Conservation (phyloP, 1,140 invertebrate genomes). For the Hydropsyche tenuis region DNA sequence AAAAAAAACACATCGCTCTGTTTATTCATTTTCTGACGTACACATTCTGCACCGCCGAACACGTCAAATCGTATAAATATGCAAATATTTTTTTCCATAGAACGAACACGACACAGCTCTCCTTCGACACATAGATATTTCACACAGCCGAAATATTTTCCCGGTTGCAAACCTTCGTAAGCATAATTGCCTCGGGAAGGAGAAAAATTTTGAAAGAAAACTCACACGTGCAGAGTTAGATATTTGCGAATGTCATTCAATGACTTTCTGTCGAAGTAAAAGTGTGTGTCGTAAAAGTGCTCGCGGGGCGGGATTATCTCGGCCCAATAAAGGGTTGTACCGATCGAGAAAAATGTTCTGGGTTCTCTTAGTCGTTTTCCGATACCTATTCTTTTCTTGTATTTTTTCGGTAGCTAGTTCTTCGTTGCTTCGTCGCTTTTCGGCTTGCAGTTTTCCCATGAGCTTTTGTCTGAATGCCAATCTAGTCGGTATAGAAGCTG, state of each 20-base stretch:
- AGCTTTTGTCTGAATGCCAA: constrained; percentile 6
- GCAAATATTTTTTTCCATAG: too few relatives aligned
- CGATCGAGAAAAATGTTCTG: not conserved
- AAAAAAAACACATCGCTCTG: too few relatives aligned
- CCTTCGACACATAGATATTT: too few relatives aligned
- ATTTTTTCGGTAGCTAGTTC: not conserved
- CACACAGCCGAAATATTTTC: too few relatives aligned
- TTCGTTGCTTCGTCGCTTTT: not conserved
- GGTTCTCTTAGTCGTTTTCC: constrained; percentile 30
- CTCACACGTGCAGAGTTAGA: too few relatives aligned
- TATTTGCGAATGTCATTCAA: too few relatives aligned
- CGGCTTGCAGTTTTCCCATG: not conserved
- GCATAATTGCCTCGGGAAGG: too few relatives aligned
- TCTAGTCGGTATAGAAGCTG: constrained; percentile 1
- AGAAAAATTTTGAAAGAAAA: too few relatives aligned
- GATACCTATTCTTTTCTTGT: constrained; percentile 11
- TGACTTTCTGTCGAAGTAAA: too few relatives aligned
- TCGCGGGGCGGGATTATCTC: not conserved
- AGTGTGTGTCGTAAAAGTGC: constrained; percentile 23
- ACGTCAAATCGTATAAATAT: constrained; percentile 4
- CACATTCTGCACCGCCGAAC: not conserved
- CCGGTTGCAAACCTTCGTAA: too few relatives aligned
- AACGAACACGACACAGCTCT: too few relatives aligned
- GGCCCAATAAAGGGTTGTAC: constrained; percentile 19
- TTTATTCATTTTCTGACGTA: not conserved